Evolutionary conservation across 1,140 invertebrate species (phyloP).

Genomic region (Acyrthosiphon pisum): DNA sequence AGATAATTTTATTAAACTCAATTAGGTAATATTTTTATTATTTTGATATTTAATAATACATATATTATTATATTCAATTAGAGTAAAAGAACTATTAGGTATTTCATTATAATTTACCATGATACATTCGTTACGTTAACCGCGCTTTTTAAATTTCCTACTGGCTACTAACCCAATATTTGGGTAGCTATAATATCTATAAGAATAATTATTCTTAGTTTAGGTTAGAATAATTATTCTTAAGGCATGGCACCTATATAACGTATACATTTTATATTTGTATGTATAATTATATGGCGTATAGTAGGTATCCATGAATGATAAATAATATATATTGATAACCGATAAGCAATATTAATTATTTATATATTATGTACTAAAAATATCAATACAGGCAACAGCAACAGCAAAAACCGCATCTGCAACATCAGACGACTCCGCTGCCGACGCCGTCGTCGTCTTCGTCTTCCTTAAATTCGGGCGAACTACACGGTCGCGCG

Average conservation of each 20-base stretch:
- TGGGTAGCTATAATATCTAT: neutral
- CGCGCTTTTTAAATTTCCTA: neutral
- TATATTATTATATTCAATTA: too few relatives aligned
- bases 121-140: neutral
- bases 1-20: neutral
- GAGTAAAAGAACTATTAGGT: neutral
- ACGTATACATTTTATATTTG: too few relatives aligned
- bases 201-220: too few relatives aligned
- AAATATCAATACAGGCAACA: neutral
- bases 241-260: neutral
- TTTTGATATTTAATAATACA: neutral
- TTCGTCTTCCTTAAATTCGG: neutral
- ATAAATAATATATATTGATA: neutral
- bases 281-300: neutral
- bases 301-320: neutral
- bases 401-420: neutral
- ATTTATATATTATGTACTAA: conserved; percentile 20
- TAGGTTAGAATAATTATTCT: too few relatives aligned
- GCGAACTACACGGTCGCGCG: neutral
- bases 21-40: neutral
- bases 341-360: neutral
- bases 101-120: neutral
- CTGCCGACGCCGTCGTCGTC: neutral
- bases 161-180: neutral
- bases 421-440: neutral